phyloP scores from a whole-genome alignment of 92 coral and sea anemone genomes.

The Parazoanthus swiftii region DNA sequence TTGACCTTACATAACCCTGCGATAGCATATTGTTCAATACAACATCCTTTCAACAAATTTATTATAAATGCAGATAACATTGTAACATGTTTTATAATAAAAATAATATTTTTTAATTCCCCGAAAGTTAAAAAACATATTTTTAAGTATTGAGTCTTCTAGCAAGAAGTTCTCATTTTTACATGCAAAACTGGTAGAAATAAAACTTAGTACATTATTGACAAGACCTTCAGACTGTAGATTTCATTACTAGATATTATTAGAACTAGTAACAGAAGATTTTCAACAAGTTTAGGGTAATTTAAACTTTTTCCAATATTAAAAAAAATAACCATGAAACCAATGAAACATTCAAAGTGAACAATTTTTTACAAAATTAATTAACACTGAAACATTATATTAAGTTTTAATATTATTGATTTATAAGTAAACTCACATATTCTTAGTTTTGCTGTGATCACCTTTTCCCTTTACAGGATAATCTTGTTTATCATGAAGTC shows the following conservation, averaged over 20 bases:
- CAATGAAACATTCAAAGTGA: background rate
- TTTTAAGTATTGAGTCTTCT: no score
- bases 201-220: no score
- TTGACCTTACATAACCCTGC: background rate
- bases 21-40: background rate
- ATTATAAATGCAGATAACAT: no score
- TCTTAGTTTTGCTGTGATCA: background rate
- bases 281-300: background rate
- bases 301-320: background rate
- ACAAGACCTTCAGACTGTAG: no score
- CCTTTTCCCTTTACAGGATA: background rate
- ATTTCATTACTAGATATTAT: background rate
- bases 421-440: conserved; percentile 18
- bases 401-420: background rate
- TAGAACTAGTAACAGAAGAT: no score
- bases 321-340: background rate
- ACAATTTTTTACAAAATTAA: background rate
- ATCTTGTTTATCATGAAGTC: conserved; percentile 6
- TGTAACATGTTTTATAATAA: no score
- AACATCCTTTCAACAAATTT: no score
- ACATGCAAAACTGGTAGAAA: no score
- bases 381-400: background rate
- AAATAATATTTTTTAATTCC: no score
- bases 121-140: no score
- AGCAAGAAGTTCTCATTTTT: no score